phyloP scores from a whole-genome alignment of 2,113 vertebrate species.

The Mungos mungo region DNA sequence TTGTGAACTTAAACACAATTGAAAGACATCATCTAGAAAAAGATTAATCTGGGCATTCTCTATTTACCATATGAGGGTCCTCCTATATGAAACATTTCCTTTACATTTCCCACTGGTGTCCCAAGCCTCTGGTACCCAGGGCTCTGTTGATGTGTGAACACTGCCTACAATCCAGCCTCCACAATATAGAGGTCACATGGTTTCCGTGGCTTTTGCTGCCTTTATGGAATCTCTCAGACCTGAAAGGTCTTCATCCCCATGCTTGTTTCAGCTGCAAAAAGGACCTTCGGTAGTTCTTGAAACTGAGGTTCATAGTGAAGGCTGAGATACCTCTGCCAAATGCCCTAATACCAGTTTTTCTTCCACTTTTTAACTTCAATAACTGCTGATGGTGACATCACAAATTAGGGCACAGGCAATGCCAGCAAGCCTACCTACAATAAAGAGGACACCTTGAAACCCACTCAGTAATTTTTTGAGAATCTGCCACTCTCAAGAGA shows the following conservation, averaged over 20 bases:
- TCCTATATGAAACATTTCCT: neutral
- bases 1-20: neutral
- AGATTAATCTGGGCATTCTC: neutral
- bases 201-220: neutral
- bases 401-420: neutral
- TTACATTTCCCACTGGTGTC: neutral
- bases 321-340: neutral
- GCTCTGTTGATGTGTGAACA: neutral
- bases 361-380: neutral
- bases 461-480: neutral
- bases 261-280: neutral
- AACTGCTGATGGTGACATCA: neutral
- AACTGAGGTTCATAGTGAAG: neutral
- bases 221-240: neutral
- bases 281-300: neutral
- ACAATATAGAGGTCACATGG: neutral
- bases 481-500: neutral
- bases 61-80: neutral
- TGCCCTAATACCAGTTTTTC: neutral
- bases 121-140: neutral
- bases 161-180: neutral
- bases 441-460: constrained; percentile 3
- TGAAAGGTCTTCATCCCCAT: neutral
- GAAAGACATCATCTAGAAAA: neutral
- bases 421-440: neutral